phyloP scores from a whole-genome alignment of 2,888 invertebrate species.

The Caenorhabditis uteleia region DNA sequence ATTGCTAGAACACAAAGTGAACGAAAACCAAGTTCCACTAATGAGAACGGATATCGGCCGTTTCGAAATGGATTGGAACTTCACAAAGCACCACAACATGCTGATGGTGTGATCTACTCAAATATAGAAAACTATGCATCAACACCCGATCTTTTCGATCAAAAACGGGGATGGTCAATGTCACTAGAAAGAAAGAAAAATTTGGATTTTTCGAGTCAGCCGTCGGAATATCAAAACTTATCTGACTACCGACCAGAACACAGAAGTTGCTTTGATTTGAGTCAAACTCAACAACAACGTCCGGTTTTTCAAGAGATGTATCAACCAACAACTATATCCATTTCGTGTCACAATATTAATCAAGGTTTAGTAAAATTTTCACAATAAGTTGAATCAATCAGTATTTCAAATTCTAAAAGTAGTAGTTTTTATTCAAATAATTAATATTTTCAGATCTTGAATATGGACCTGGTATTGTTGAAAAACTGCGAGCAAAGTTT shows the following conservation, averaged over 20 bases:
- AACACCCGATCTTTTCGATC: too few species aligned
- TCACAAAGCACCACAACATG: constrained; percentile 4
- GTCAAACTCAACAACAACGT: constrained; percentile 5
- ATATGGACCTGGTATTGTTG: constrained; percentile 58
- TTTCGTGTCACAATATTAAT: constrained; percentile 27
- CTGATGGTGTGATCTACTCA: constrained; percentile 15
- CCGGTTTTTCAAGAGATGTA: constrained; percentile 8
- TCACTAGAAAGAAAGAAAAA: constrained; percentile 20
- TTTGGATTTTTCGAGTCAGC: neutral
- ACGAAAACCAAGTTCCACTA: constrained; percentile 13
- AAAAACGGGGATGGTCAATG: constrained; percentile 19
- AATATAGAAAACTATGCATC: constrained; percentile 12
- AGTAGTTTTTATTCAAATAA: neutral
- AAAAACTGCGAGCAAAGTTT: constrained; percentile 53
- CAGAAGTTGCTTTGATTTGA: constrained; percentile 33
- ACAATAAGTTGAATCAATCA: constrained; percentile 7
- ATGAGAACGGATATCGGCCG: constrained; percentile 1
- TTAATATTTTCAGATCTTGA: constrained; percentile 49
- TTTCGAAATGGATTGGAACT: constrained; percentile 9
- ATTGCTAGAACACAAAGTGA: constrained; percentile 48
- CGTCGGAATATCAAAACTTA: constrained; percentile 17
- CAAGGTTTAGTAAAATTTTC: constrained; percentile 31
- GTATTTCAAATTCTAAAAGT: constrained; percentile 2
- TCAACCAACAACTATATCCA: constrained; percentile 26
- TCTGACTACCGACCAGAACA: constrained; percentile 20